Conservation (phyloP, 1,140 invertebrate species). For the Littorina saxatilis region DNA sequence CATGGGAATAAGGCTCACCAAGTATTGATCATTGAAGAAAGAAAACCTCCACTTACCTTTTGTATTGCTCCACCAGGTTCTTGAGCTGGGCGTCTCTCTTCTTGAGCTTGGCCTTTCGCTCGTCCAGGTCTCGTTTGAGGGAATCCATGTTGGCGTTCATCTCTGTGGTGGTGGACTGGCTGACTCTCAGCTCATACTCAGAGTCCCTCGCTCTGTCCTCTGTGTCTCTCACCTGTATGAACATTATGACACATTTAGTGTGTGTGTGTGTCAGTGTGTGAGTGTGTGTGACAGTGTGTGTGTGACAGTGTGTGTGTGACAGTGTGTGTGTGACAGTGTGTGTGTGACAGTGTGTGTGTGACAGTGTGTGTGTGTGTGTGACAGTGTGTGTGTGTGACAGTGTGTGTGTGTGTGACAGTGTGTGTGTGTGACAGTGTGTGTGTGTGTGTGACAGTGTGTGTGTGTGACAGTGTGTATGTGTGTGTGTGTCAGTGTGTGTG, state of each 20-base stretch:
- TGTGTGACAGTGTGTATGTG: not conserved
- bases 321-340: no score
- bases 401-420: not conserved
- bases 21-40: no score
- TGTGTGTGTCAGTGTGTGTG: not conserved
- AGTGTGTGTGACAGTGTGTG: not conserved
- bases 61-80: slow-evolving; percentile 49
- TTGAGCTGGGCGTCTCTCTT: slow-evolving; percentile 63
- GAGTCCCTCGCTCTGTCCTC: slow-evolving; percentile 25
- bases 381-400: not conserved
- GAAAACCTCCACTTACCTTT: no score
- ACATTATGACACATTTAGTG: not conserved
- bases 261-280: not conserved
- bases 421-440: not conserved
- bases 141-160: slow-evolving; percentile 31
- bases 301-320: not conserved
- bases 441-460: not conserved
- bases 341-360: no score
- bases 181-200: slow-evolving; percentile 36
- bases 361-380: not conserved
- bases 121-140: slow-evolving; percentile 17
- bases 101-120: slow-evolving; percentile 10
- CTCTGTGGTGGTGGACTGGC: slow-evolving; percentile 30
- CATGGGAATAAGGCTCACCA: no score
- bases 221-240: not conserved